phyloP scores from a whole-genome alignment of 1,140 invertebrate genomes.

The Elysia chlorotica region DNA sequence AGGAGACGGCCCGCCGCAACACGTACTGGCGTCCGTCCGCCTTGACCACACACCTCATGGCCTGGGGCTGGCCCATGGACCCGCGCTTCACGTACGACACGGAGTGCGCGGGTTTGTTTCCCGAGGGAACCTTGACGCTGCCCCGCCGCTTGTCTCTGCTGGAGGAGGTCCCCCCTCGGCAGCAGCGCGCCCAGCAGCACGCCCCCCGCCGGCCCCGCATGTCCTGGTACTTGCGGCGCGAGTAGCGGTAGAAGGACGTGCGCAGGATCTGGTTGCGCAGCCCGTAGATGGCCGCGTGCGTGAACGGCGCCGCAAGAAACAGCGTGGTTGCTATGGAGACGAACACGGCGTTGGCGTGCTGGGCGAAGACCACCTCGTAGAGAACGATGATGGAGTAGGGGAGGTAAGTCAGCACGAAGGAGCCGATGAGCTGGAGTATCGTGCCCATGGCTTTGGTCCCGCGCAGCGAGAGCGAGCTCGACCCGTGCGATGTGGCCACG shows the following conservation, averaged over 20 bases:
- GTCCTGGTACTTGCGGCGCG: slow-evolving; percentile 35
- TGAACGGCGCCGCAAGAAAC: slow-evolving; percentile 45
- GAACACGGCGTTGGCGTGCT: slow-evolving; percentile 25
- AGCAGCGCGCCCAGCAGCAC: too few species aligned
- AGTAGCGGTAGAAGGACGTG: slow-evolving; percentile 41
- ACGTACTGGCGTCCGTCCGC: slow-evolving; percentile 13
- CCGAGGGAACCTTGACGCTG: too few species aligned
- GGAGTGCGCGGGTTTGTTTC: too few species aligned
- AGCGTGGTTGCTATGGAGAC: slow-evolving; percentile 39
- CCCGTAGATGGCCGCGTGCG: slow-evolving; percentile 46
- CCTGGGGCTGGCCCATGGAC: slow-evolving; percentile 22
- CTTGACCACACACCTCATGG: slow-evolving; percentile 17
- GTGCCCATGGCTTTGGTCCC: slow-evolving; percentile 50
- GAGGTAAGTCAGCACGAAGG: slow-evolving; percentile 46
- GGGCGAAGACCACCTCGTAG: slow-evolving; percentile 25
- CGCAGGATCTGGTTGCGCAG: slow-evolving; percentile 46
- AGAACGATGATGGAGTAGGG: slow-evolving; percentile 43
- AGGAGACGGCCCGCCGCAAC: slow-evolving; percentile 33
- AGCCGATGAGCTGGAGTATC: slow-evolving; percentile 47
- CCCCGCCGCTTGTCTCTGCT: slow-evolving; percentile 36
- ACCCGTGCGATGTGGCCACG: too few species aligned
- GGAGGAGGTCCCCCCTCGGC: too few species aligned
- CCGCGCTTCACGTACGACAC: slow-evolving; percentile 26
- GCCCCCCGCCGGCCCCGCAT: too few species aligned
- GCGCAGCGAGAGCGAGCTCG: slow-evolving; percentile 33